Base-by-base conservation (phyloP, 2,113 vertebrate genomes). In the Gallinago jamesoni region DNA sequence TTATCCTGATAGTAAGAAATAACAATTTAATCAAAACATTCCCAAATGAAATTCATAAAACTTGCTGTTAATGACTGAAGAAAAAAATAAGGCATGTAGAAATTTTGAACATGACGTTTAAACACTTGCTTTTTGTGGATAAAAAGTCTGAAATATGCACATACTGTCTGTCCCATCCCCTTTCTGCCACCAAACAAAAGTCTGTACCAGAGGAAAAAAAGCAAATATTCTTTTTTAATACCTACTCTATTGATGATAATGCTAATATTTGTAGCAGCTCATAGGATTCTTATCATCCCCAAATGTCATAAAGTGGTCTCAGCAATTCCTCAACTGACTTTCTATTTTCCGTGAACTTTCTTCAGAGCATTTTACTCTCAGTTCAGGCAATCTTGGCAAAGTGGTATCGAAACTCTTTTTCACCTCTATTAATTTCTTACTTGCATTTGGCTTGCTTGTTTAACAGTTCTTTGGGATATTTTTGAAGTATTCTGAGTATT, bases 151-250 rank as follows among this genome's bases (percentile, higher is more conserved):
- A 84, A 80, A 89, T 78, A 53, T 11, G 1, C 5, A 28, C 7
- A 7, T 0, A 35, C 23, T 6, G 3, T 24, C 59, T 20, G 0
- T 9, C 7, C 4, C 16, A 6, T 6, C 12, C 3, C 7, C 6
- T 3, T 17, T 23, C 12, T 14, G 2, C 12, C 1, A 13, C 8
- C 7, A 15, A 41, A 35, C 8, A 14, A 48, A 50, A 50, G 52
- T 43, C 19, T 4, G 2, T 7, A 48, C 4, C 5, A 31, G 10
- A 13, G 16, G n/a, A 55, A 59, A 33, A 33, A 1, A 20, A 43
- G 1, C 15, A 24, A 19, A 25, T 31, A 57, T 2, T 1, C 5
- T 63, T 86, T 62, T 63, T 3, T 39, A 62, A 39, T 63, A 77
- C 11, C 19, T 24, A 10, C 3, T 35, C 17, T 27, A 8, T 14